Base-by-base conservation (phyloP, 2,888 invertebrate species). In the Athalia cordata region DNA sequence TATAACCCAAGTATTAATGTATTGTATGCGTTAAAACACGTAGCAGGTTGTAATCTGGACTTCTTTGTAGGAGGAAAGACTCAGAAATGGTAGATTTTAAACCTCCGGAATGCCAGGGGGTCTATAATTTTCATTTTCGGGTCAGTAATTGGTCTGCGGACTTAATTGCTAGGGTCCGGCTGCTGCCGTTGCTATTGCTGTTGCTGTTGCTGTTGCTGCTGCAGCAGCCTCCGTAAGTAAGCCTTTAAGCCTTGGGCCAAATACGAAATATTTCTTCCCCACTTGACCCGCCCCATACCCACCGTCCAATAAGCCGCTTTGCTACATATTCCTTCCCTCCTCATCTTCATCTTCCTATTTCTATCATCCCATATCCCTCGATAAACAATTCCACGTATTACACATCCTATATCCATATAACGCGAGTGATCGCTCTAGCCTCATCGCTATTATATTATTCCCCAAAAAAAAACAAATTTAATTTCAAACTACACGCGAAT, bases 111-210 rank as follows among this genome's bases (percentile, higher is more conserved):
- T 76, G 65, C 75, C 13, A 62, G 78, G 57, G 74, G 80, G 81
- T 83, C 86, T 88, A 85, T 87, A 87, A 88, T 87, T 87, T 88
- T 86, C 84, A 86, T 87, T 86, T 87, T 86, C 84, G 84, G 83
- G 79, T 72, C 82, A 84, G 82, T 86, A 86, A 88, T 87, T 86
- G 85, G 83, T 82, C 84, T 81, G 82, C 82, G 80, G 80, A 79
- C 82, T 84, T 88, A 87, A 88, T 88, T 86, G 85, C 84, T 82
- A 83, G 82, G 83, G 81, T 79, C 81, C 75, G 75, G 45, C 49
- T 52, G 29, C 29, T 29, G 29, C 29, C 29, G 29, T 29, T 29
- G 29, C 29, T 29, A 29, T 29, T 29, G 29, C 29, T 29, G 29
- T 29, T 29, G 29, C 29, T 29, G 29, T 29, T 29, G 29, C 29